Conservation (phyloP, 2,113 vertebrate genomes). For the Pluvialis apricaria region DNA sequence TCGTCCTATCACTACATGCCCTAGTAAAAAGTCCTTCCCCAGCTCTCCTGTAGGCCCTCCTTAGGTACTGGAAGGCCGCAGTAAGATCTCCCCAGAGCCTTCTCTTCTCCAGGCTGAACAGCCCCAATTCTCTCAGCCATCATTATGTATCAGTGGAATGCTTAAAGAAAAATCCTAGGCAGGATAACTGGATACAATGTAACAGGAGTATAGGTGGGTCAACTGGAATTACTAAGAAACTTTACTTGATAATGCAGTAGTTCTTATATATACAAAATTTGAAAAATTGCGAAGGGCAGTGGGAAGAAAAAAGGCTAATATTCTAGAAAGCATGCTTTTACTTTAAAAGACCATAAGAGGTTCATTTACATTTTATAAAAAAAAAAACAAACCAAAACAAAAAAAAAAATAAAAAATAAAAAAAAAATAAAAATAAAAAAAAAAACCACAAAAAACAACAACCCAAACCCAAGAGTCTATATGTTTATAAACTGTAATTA, state of each 20-base stretch:
- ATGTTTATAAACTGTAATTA: background rate
- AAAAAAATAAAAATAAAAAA: background rate
- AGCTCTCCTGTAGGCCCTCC: too few species aligned
- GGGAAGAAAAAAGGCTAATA: background rate
- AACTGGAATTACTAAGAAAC: background rate
- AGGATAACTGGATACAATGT: background rate
- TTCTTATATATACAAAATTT: background rate
- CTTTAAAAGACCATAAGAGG: background rate
- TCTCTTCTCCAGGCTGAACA: too few species aligned
- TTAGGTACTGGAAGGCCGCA: too few species aligned
- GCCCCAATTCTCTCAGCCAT: too few species aligned
- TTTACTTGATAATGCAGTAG: background rate
- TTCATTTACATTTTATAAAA: background rate
- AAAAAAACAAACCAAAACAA: background rate
- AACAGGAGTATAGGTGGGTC: background rate
- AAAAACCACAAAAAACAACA: too few species aligned
- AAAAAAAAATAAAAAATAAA: too few species aligned
- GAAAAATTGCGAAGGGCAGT: background rate
- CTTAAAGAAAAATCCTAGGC: background rate
- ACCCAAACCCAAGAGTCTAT: background rate
- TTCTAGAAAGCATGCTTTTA: background rate
- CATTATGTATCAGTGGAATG: background rate
- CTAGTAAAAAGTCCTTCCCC: too few species aligned
- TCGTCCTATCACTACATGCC: too few species aligned
- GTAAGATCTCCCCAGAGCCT: too few species aligned